Evolutionary conservation across 2,888 invertebrate species (phyloP).

Genomic region (Pyrrhia umbra): DNA sequence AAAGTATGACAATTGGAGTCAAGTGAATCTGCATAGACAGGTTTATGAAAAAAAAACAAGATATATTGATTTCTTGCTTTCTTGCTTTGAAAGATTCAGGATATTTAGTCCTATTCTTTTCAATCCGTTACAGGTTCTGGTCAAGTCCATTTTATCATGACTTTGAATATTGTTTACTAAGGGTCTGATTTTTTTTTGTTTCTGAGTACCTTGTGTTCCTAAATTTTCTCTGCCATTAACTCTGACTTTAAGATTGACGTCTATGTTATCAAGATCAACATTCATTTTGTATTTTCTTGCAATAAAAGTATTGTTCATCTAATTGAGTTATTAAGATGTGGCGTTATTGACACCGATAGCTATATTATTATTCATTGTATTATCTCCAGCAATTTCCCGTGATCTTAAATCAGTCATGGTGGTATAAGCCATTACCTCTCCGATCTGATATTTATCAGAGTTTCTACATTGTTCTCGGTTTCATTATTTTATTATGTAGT

Average conservation of each 20-base stretch:
- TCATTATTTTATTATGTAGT: conserved; percentile 50
- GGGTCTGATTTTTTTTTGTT: conserved; percentile 16
- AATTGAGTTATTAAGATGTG: conserved; percentile 39
- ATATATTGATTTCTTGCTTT: conserved; percentile 19
- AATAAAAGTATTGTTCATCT: conserved; percentile 33
- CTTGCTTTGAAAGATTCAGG: conserved; percentile 16
- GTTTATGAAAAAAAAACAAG: conserved; percentile 40
- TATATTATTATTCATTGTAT: conserved; percentile 35
- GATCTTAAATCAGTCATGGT: conserved; percentile 31
- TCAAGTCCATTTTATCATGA: conserved; percentile 1
- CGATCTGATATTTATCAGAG: conserved; percentile 12
- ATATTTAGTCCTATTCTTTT: neutral
- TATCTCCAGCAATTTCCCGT: conserved; percentile 39
- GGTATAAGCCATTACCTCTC: conserved; percentile 16
- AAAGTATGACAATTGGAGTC: conserved; percentile 8
- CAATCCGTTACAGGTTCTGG: neutral
- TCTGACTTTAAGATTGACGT: conserved; percentile 24
- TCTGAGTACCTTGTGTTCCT: neutral
- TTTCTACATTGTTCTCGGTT: conserved; percentile 49
- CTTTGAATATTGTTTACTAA: conserved; percentile 6
- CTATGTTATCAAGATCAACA: conserved; percentile 18
- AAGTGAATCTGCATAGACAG: conserved; percentile 8
- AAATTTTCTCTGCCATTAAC: neutral
- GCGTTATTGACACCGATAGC: conserved; percentile 15
- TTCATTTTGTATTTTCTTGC: neutral